A percentile compares a stretch with the other conserved stretches of the same genome.
Evolutionary conservation across 1,140 invertebrate genomes (phyloP).

Genomic region (Brachionus angularis): DNA sequence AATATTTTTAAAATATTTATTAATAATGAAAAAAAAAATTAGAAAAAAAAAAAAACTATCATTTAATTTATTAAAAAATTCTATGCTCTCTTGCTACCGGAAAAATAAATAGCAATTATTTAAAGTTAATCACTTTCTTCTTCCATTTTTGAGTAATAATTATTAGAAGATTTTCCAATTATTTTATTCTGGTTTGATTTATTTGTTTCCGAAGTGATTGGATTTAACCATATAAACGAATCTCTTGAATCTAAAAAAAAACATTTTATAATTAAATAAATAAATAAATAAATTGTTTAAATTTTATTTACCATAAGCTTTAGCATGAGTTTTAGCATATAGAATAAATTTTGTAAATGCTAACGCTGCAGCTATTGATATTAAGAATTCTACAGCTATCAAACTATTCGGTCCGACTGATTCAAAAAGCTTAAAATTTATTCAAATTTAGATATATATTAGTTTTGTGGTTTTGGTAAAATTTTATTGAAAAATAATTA

Average conservation of each 20-base stretch:
- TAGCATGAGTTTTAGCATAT: background rate
- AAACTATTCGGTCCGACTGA: slow-evolving; percentile 1
- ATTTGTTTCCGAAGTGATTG: background rate
- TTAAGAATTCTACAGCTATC: slow-evolving; percentile 7
- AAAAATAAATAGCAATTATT: too few species aligned
- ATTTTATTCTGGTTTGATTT: too few species aligned
- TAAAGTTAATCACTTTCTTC: slow-evolving; percentile 38
- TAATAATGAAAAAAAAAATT: too few species aligned
- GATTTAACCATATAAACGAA: background rate
- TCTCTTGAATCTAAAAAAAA: background rate
- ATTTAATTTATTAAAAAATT: too few species aligned
- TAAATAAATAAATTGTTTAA: background rate
- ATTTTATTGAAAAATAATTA: too few species aligned
- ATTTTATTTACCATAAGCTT: background rate
- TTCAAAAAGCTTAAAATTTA: background rate
- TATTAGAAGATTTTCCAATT: background rate
- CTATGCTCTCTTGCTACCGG: too few species aligned
- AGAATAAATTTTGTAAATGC: slow-evolving; percentile 13
- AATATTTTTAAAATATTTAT: too few species aligned
- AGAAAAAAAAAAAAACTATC: too few species aligned
- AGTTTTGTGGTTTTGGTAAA: too few species aligned
- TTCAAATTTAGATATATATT: too few species aligned
- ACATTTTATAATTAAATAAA: background rate
- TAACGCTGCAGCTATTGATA: background rate
- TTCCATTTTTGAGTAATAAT: slow-evolving; percentile 36